Evolutionary conservation across 2,888 invertebrate species (phyloP).

Genomic region (Tenthredo livida): DNA sequence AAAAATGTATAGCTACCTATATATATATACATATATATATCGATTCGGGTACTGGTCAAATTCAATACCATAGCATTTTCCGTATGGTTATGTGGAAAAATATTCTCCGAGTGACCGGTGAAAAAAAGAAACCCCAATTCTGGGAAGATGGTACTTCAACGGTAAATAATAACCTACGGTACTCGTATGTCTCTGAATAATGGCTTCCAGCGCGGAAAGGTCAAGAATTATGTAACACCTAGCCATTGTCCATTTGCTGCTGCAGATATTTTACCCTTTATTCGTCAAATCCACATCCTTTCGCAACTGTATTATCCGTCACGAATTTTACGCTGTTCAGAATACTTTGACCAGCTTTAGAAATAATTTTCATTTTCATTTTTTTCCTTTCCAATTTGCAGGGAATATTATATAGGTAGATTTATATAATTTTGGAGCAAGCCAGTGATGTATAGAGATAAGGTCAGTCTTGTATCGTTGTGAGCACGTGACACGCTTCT

Average conservation of each 20-base stretch:
- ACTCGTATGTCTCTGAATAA: neutral
- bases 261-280: neutral
- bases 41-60: neutral
- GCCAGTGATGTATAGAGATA: too few relatives aligned
- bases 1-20: too few relatives aligned
- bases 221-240: conserved; percentile 19
- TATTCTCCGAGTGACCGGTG: neutral
- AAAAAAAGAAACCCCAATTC: neutral
- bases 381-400: too few relatives aligned
- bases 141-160: neutral
- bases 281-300: neutral
- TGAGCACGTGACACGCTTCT: too few relatives aligned
- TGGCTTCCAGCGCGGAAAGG: neutral
- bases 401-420: too few relatives aligned
- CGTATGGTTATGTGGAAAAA: neutral
- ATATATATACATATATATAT: too few relatives aligned
- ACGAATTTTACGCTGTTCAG: neutral
- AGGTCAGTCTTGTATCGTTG: too few relatives aligned
- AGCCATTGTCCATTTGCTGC: neutral
- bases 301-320: neutral
- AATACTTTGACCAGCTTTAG: too few relatives aligned
- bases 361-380: too few relatives aligned
- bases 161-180: neutral
- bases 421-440: too few relatives aligned
- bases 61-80: neutral